Evolutionary conservation across 2,113 vertebrate species (phyloP), one percentile per base, ranked within the genome.

Genomic region (Apus apus): DNA sequence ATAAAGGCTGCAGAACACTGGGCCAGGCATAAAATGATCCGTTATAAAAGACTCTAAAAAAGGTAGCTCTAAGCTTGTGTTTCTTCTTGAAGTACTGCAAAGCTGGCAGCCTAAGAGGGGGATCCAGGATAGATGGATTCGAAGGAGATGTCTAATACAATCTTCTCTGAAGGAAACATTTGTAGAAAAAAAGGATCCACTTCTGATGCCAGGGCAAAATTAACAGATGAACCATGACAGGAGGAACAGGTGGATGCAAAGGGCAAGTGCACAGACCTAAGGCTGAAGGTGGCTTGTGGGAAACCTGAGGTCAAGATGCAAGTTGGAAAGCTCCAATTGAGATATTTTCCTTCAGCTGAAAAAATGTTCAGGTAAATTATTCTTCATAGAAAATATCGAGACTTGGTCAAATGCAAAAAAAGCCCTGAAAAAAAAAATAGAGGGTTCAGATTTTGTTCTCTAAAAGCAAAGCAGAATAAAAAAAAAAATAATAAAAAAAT

Each of bases 391-490:
- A 92, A 89, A 90, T 45, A 56, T 3, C 25, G 15, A 96, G 43
- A 36, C 13, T 93, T 89, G 60, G 38, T 70, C 62, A 89, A 87
- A 95, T 23, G 48, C 45, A 87, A 89, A 95, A 38, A 32, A 85
- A 93, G 77, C 3, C 17, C 71, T 85, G 48, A 67, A 70, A 70
- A 64, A 70, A 70, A 60, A 86, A 51, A 46, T 25, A 71, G 29
- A 53, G 30, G 25, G 5, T 76, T 68, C 51, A 11, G 72, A 40
- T 67, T 81, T 91, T 77, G n/a, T 73, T 89, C 87, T 83, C 50
- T 73, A 40, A 89, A 80, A 85, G 29, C 26, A 78, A 75, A 54
- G 5, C 46, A 68, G 6, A 15, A 8, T 13, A 40, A 36, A 73
- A 74, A 25, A 3, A 66, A 57, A 62, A 53, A 12, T 78, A 66